phyloP scores from a whole-genome alignment of 2,113 vertebrate genomes.

The Delphinus delphis region DNA sequence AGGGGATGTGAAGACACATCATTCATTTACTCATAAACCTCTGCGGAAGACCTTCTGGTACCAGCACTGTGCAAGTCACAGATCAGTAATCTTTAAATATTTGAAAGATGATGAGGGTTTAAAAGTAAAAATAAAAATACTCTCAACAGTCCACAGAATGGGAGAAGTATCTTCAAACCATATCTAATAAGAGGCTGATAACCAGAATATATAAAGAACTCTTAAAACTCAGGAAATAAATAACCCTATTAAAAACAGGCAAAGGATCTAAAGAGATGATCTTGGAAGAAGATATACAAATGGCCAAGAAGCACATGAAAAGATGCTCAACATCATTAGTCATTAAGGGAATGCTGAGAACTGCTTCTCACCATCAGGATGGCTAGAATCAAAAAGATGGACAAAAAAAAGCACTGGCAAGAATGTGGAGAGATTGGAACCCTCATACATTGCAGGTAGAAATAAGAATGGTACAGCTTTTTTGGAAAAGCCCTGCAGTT shows the following conservation, averaged over 20 bases:
- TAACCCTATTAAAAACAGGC: not conserved
- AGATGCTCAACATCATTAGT: not conserved
- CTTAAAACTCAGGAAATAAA: not conserved
- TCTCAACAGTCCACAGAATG: not conserved
- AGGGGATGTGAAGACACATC: not conserved
- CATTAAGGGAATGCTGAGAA: not conserved
- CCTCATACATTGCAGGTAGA: not conserved
- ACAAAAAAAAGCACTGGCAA: not conserved
- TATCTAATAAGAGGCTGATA: not conserved
- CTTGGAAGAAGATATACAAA: not conserved
- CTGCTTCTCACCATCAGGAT: not conserved
- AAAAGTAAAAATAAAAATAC: not conserved
- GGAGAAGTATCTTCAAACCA: not conserved
- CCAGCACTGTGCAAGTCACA: not conserved
- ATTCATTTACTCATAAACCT: not conserved
- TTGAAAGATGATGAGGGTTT: not conserved
- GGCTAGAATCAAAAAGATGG: not conserved
- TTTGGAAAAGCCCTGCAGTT: not conserved
- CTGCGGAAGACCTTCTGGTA: not conserved
- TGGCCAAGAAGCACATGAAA: not conserved
- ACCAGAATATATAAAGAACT: not conserved
- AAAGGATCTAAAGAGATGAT: not conserved
- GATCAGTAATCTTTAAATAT: not conserved
- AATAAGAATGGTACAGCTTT: not conserved
- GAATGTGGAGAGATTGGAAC: not conserved